Evolutionary conservation across 2,113 vertebrate species (phyloP).

Genomic region (Microtus montanus): DNA sequence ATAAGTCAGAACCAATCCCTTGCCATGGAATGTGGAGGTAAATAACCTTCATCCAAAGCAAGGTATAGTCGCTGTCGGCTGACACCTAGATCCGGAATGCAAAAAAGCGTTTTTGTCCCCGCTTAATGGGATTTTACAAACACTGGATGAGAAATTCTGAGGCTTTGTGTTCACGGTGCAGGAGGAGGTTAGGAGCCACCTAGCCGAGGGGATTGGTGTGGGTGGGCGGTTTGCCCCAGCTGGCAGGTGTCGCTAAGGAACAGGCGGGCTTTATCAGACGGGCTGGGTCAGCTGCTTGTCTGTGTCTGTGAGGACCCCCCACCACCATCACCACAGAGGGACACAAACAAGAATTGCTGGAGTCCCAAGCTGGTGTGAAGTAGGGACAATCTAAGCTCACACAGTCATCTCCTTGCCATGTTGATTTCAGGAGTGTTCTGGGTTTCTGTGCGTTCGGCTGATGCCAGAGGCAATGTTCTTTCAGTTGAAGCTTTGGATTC

Average conservation of each 20-base stretch:
- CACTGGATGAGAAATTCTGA: not conserved
- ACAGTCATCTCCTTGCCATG: accelerated
- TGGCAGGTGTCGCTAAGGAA: not conserved
- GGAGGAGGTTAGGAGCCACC: accelerated
- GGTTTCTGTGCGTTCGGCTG: accelerated
- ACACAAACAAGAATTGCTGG: accelerated
- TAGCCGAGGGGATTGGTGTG: accelerated
- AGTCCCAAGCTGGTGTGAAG: not conserved
- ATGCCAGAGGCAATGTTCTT: not conserved
- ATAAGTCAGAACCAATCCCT: not conserved
- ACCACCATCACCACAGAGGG: not conserved
- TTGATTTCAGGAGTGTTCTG: not conserved
- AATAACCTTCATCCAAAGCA: conserved; percentile 51
- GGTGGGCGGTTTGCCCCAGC: not conserved
- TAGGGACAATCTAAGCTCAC: accelerated
- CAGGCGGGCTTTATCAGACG: not conserved
- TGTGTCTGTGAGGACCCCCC: too few relatives aligned
- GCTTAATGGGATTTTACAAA: not conserved
- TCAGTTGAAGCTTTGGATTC: not conserved
- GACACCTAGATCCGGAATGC: not conserved
- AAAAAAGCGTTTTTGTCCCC: not conserved
- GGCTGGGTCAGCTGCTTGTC: not conserved
- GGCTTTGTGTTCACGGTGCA: not conserved
- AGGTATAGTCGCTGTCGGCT: not conserved
- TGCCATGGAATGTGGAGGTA: not conserved